Evolutionary conservation across 2,888 invertebrate genomes (phyloP).

Genomic region (Belgica antarctica): DNA sequence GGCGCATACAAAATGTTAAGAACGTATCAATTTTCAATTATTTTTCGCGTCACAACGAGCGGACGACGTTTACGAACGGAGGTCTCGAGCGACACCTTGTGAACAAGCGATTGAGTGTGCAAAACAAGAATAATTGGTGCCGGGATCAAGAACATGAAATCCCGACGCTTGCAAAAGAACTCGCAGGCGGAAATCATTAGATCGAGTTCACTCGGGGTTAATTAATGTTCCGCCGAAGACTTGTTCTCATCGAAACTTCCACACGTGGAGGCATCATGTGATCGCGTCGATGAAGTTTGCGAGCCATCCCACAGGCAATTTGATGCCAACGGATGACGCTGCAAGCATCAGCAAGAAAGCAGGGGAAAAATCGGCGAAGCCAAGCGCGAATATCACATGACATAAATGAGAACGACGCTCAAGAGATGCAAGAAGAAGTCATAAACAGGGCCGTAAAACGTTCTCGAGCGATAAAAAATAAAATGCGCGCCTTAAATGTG

Average conservation of each 20-base stretch:
- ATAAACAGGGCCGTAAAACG: conserved; percentile 14
- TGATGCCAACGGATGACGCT: conserved; percentile 34
- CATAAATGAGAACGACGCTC: conserved; percentile 28
- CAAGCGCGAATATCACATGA: conserved; percentile 42
- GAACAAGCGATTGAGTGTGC: not conserved
- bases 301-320: not conserved
- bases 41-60: not conserved
- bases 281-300: not conserved
- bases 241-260: not conserved
- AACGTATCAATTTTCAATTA: conserved; percentile 11
- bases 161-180: not conserved
- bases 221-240: not conserved
- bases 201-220: conserved; percentile 3
- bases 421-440: conserved; percentile 13
- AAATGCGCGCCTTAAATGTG: conserved; percentile 29
- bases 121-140: not conserved
- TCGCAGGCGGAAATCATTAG: conserved; percentile 19
- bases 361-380: conserved; percentile 26
- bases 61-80: not conserved
- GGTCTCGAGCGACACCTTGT: not conserved
- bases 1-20: not conserved
- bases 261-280: conserved; percentile 1
- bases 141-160: conserved; percentile 12
- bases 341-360: conserved; percentile 30
- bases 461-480: not conserved